These are phyloP conservation scores for Forbesichthys papilliferus DNA, from an alignment of 2,113 vertebrate species.

Conservation along the genomic window DNA sequence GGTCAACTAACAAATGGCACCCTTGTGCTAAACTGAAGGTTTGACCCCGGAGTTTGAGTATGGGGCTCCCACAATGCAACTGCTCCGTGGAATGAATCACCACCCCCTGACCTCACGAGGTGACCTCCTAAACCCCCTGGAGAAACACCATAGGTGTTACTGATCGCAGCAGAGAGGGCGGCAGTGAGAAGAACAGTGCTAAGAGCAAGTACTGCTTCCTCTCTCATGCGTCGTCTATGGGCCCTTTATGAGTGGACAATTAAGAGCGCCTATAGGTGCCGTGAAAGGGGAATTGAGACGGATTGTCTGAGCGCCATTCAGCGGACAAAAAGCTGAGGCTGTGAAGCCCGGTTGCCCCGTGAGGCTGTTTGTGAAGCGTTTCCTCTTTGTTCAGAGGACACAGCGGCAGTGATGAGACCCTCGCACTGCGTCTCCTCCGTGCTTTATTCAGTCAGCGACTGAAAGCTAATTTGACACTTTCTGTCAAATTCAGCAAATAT, in stretches of 20 bases:
- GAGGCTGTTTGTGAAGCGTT: constrained; percentile 66
- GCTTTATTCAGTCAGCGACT: too few species aligned
- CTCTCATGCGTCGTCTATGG: constrained; percentile 43
- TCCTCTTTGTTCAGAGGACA: constrained; percentile 59
- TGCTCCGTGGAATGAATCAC: constrained; percentile 66
- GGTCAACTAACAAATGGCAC: constrained; percentile 73
- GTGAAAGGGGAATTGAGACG: constrained; percentile 72
- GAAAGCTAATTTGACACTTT: too few species aligned
- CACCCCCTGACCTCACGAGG: constrained; percentile 58
- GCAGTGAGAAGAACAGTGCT: constrained; percentile 30
- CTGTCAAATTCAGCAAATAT: too few species aligned
- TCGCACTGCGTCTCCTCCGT: too few species aligned
- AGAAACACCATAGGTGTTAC: constrained; percentile 54
- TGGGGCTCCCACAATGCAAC: constrained; percentile 61
- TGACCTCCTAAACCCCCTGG: constrained; percentile 53
- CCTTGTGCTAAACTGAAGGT: constrained; percentile 53
- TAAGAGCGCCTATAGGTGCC: constrained; percentile 72
- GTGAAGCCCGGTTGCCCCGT: constrained; percentile 53
- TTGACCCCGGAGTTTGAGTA: constrained; percentile 57
- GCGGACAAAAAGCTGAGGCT: constrained; percentile 64
- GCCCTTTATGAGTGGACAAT: constrained; percentile 72
- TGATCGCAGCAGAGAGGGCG: constrained; percentile 48
- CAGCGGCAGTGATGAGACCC: constrained; percentile 36
- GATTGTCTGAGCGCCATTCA: constrained; percentile 71
- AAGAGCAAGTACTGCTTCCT: constrained; percentile 50